Percentiles rank a stretch among this genome's conserved stretches.
Conservation (phyloP, 2,888 invertebrate species). For the Eilema griseolum region DNA sequence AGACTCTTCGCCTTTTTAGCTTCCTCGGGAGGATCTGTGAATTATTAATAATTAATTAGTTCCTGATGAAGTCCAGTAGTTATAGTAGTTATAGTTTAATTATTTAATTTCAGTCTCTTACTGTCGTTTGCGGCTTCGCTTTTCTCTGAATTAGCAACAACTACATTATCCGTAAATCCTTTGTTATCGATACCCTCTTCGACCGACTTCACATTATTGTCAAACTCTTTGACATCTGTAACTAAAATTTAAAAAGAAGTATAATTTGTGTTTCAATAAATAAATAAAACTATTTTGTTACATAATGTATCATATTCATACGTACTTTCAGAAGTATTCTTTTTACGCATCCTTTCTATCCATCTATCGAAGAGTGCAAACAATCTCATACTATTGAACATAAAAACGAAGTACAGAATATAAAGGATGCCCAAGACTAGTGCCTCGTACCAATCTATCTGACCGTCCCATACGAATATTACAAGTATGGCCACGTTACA, state of each 20-base stretch:
- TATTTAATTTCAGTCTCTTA: slow-evolving; percentile 17
- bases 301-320: background rate
- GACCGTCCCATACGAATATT: slow-evolving; percentile 92
- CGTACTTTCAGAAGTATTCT: slow-evolving; percentile 26
- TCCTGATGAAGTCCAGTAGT: background rate
- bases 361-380: slow-evolving; percentile 64
- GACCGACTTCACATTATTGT: slow-evolving; percentile 62
- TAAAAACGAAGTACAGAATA: slow-evolving; percentile 90
- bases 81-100: too few relatives aligned
- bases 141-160: slow-evolving; percentile 53
- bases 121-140: slow-evolving; percentile 53
- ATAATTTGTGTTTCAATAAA: background rate
- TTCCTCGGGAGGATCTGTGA: slow-evolving; percentile 12
- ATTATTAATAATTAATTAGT: background rate
- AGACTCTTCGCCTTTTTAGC: slow-evolving; percentile 67
- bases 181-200: slow-evolving; percentile 75
- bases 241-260: slow-evolving; percentile 57
- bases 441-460: slow-evolving; percentile 93
- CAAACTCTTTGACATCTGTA: slow-evolving; percentile 63
- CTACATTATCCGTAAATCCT: slow-evolving; percentile 58
- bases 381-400: slow-evolving; percentile 89
- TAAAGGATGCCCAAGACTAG: slow-evolving; percentile 91
- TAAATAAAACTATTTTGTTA: too few relatives aligned
- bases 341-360: slow-evolving; percentile 37
- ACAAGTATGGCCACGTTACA: slow-evolving; percentile 91